phyloP scores from a whole-genome alignment of 2,113 vertebrate genomes.

The Myiozetetes cayanensis region DNA sequence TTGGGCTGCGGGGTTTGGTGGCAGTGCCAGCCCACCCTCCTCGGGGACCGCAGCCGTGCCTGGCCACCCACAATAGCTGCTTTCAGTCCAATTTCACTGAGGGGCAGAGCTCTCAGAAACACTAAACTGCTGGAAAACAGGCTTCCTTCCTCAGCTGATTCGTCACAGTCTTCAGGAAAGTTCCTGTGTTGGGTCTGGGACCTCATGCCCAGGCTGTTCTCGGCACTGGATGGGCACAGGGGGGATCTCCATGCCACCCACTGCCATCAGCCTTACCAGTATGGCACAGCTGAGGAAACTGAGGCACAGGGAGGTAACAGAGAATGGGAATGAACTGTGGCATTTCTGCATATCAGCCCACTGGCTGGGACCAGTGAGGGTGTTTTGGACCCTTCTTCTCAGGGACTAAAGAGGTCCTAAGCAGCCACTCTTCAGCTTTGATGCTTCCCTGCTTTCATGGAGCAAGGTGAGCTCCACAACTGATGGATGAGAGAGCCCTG shows the following conservation, averaged over 20 bases:
- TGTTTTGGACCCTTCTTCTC: neutral
- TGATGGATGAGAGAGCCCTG: neutral
- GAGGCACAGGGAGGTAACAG: neutral
- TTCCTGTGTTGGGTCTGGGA: neutral
- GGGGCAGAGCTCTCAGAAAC: neutral
- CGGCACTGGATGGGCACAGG: fast-evolving
- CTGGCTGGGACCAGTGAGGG: neutral
- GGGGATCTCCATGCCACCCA: neutral
- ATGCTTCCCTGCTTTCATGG: fast-evolving
- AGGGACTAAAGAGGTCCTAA: neutral
- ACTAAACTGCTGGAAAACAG: neutral
- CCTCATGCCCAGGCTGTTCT: neutral
- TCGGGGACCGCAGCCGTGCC: fast-evolving
- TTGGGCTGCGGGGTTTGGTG: neutral
- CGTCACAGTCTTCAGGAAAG: neutral
- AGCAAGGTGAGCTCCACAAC: neutral
- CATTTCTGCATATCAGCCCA: neutral
- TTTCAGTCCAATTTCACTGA: neutral
- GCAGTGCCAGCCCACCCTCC: neutral
- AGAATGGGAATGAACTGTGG: neutral
- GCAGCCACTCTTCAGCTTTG: neutral
- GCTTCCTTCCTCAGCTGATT: neutral
- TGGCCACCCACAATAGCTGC: neutral
- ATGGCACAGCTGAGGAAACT: neutral
- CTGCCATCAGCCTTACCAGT: neutral